Base-by-base conservation (phyloP, 2,888 invertebrate genomes). In the Heliconius ismenius region DNA sequence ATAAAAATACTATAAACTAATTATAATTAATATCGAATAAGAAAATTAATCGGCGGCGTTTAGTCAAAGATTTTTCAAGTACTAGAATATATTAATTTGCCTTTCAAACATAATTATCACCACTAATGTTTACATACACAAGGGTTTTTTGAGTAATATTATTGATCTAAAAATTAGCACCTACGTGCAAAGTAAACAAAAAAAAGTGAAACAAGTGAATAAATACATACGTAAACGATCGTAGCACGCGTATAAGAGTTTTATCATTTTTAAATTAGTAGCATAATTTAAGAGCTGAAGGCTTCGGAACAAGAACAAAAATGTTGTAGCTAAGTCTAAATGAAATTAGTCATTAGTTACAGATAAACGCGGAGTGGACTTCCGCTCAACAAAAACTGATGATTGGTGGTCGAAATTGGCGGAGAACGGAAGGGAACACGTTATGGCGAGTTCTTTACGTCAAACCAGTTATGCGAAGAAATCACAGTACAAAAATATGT, bases 161-260 rank as follows among this genome's bases (percentile, higher is more conserved):
- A 11, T 64, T n/a, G 4, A 64, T 64, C 11, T n/a, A 65, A 65
- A 65, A 65, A n/a, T 65, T 64, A n/a, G 32, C 64, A 32, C 36
- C 32, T 21, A n/a, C n/a, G n/a, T 65, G 11, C n/a, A 36, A 65
- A 3, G 6, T 24, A 36, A 65, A 24, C 39, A n/a, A 39, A 65
- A 39, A 24, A 65, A 24, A 26, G 10, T 18, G 62, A 24, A 62
- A n/a, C 0, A 65, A 39, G 13, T 39, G 6, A 65, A 24, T 65
- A 65, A 65, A 65, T n/a, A 21, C 3, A 24, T 21, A 15, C 18
- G 21, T 21, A 11, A n/a, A 64, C 64, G 36, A 64, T 11, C 13
- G 9, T 32, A 32, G 28, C 28, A 32, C 18, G n/a, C 60, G 10
- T 1, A 10, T 21, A 36, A 32, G 2, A 36, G 36, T 32, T 10